Evolutionary conservation across 2,888 invertebrate species (phyloP), one percentile per base, ranked within the genome.

Genomic region (Aproaerema taeniolella): DNA sequence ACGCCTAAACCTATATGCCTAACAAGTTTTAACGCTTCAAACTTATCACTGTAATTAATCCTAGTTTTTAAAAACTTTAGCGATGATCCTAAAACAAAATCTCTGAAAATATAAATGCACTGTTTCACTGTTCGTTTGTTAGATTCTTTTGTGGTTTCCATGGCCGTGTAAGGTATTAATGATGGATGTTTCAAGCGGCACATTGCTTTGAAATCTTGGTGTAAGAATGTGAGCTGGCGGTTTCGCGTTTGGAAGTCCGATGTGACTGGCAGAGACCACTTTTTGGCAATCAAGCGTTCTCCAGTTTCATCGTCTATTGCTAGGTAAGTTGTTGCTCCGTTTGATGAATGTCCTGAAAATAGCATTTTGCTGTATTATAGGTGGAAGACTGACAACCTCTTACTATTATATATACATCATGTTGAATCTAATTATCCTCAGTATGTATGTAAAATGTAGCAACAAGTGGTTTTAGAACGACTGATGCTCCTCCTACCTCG

Each of bases 301-400:
- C 95, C 95, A 9, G 90, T 89, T 41, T 89, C 89, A 38, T 89
- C 88, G 62, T 96, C 96, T 12, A 96, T 89, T 4, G 93, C 95
- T 12, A 90, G 88, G 68, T 91, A 95, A 2, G 93, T 91, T 14
- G 91, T 89, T 31, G 92, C 92, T 5, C 94, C 94, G 48, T 90
- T 90, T 16, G 89, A 76, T 15, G 93, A 93, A 63, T 95, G 95
- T 1, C 93, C 93, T 91, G 65, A 16, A 30, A 16, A 29, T 26
- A 20, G 7, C 20, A 20, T 20, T 20, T n/a, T n/a, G n/a, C n/a
- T n/a, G n/a, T n/a, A n/a, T n/a, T n/a, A n/a, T n/a, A n/a, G n/a
- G n/a, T n/a, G n/a, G n/a, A n/a, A n/a, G n/a, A n/a, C n/a, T n/a
- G n/a, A n/a, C n/a, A n/a, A n/a, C n/a, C n/a, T n/a, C n/a, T n/a